Base-by-base conservation (phyloP, 2,113 vertebrate genomes). In the Hepsetus odoe region DNA sequence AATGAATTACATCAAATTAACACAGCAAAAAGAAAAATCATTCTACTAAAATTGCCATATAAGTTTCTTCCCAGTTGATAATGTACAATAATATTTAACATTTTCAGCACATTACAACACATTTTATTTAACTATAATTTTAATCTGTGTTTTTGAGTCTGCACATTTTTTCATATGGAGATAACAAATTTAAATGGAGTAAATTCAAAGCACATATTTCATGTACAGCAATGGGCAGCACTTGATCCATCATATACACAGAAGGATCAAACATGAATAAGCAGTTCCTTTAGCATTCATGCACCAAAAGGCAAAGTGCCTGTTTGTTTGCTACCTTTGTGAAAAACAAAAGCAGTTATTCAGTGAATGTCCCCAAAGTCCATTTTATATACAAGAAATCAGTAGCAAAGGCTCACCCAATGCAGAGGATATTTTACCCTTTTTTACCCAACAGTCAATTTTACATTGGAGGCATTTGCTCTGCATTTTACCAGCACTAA, bases 381-480 rank as follows among this genome's bases (percentile, higher is more conserved):
- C 61, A 72, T 61, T 76, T 76, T 72, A 44, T 32, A 62, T 16
- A n/a, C 67, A 53, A 79, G 68, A 26, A n/a, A 70, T 62, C 64
- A 53, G 64, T 69, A 40, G 40, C 26, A 64, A 49, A 46, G 65
- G 72, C 7, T 51, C 10, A 33, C 35, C 56, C 51, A 65, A 79
- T 75, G 46, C 64, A 66, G n/a, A 61, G 55, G 28, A n/a, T 66
- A n/a, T 35, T 62, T 61, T 32, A 56, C 28, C n/a, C 1, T 75
- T 62, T 74, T 40, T 44, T 44, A 22, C 51, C 42, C 69, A 33
- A 40, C 44, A 24, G n/a, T 77, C 75, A 74, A n/a, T 30, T 70
- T 64, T 35, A 69, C 53, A 58, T 44, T 58, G 28, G 20, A 64
- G 68, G 61, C 22, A 32, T 73, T 53, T 65, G 32, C 11, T 53